phyloP scores from a whole-genome alignment of 1,140 invertebrate species.

The Temnothorax curvispinosus region DNA sequence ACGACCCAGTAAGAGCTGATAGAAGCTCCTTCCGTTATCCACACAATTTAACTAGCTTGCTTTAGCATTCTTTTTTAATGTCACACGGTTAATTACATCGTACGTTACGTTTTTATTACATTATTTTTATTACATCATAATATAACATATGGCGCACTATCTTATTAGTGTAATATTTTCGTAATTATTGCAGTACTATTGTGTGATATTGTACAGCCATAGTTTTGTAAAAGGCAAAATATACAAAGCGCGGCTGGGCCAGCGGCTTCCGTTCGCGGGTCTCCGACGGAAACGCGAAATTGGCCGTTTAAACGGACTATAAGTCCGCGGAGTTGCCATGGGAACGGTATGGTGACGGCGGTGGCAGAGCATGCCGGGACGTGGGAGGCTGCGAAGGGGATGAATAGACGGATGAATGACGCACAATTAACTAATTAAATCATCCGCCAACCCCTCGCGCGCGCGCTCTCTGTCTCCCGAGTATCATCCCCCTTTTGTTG shows the following conservation, averaged over 20 bases:
- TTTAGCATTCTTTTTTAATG: slow-evolving; percentile 1
- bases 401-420: slow-evolving; percentile 86
- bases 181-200: neutral
- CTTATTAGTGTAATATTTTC: neutral
- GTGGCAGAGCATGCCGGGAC: slow-evolving; percentile 64
- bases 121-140: slow-evolving; percentile 12
- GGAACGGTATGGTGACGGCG: slow-evolving; percentile 79
- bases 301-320: slow-evolving; percentile 64
- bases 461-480: slow-evolving; percentile 79
- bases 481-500: slow-evolving; percentile 84
- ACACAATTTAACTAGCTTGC: slow-evolving; percentile 10
- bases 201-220: neutral
- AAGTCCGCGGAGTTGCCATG: slow-evolving; percentile 81
- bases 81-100: neutral
- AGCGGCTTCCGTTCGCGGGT: slow-evolving; percentile 60
- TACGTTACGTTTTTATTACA: neutral
- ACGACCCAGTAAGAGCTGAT: neutral
- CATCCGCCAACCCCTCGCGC: slow-evolving; percentile 83
- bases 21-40: neutral
- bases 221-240: neutral
- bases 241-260: neutral
- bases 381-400: slow-evolving; percentile 78
- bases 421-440: slow-evolving; percentile 86
- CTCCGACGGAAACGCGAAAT: slow-evolving; percentile 65
- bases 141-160: neutral